phyloP scores from a whole-genome alignment of 2,797 vertebrate genomes.

The Thripadectes ignobilis region DNA sequence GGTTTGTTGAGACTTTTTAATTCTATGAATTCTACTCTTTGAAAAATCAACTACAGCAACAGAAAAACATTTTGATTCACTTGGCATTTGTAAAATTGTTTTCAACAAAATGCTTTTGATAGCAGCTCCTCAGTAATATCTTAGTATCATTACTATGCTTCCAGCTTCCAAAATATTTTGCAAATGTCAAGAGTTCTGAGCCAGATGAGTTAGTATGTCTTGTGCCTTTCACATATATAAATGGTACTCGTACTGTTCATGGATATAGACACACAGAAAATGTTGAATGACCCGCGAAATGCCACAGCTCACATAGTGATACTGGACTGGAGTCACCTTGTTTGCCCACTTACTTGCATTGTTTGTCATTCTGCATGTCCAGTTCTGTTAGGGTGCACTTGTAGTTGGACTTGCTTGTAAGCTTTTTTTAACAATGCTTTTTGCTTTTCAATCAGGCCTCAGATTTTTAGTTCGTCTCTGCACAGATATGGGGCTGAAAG shows the following conservation, averaged over 20 bases:
- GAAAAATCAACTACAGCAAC: neutral
- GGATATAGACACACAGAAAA: neutral
- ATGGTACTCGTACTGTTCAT: neutral
- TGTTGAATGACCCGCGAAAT: neutral
- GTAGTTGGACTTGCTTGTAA: neutral
- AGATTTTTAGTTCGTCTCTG: conserved; percentile 93
- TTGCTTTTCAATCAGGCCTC: conserved; percentile 81
- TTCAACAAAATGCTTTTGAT: neutral
- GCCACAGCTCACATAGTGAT: neutral
- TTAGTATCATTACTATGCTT: neutral
- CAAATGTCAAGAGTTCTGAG: neutral
- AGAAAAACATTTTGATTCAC: neutral
- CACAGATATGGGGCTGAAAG: conserved; percentile 93
- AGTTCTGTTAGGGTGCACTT: neutral
- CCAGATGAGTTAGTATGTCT: neutral
- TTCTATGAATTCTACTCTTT: neutral
- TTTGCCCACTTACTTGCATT: neutral
- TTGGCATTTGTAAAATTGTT: neutral
- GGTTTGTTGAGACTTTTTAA: neutral
- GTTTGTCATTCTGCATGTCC: neutral
- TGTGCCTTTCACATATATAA: neutral
- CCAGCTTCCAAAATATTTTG: neutral
- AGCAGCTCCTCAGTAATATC: neutral
- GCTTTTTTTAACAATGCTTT: neutral
- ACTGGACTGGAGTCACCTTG: neutral